A percentile compares a stretch with the other conserved stretches of the same genome.
Conservation (phyloP, 1,140 invertebrate genomes). For the Leguminivora glycinivorella region DNA sequence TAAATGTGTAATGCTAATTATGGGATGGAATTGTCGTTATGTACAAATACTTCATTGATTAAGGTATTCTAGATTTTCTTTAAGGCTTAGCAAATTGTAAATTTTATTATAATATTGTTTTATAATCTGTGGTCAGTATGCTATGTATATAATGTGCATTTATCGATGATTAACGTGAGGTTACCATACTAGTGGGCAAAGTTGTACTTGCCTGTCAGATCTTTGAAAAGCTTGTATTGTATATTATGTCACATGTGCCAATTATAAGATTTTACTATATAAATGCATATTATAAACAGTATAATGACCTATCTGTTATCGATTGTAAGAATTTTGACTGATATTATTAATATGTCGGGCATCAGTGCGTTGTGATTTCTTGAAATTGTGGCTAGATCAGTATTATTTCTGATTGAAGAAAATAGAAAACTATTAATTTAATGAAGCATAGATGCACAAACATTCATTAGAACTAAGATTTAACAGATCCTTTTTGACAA, state of each 20-base stretch:
- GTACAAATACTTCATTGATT: not conserved
- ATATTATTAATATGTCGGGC: conserved; percentile 20
- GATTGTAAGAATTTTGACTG: conserved; percentile 29
- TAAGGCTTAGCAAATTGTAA: conserved; percentile 14
- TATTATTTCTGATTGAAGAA: not conserved
- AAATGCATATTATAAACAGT: not conserved
- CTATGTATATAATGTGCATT: not conserved
- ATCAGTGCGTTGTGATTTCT: conserved; percentile 3
- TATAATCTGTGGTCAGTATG: not conserved
- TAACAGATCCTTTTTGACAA: too few relatives aligned
- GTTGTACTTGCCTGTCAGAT: too few relatives aligned
- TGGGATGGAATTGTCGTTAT: not conserved
- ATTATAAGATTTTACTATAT: not conserved
- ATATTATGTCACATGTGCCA: too few relatives aligned
- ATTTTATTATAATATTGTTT: conserved; percentile 21
- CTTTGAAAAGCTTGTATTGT: too few relatives aligned
- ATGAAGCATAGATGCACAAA: not conserved
- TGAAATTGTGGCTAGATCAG: not conserved
- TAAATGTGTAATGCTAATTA: not conserved
- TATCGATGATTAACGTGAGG: not conserved
- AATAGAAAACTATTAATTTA: not conserved
- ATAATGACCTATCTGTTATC: conserved; percentile 9
- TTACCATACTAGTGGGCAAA: too few relatives aligned
- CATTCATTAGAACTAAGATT: not conserved
- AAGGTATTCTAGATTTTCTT: conserved; percentile 4